These are phyloP conservation scores for Coelopa frigida DNA, from an alignment of 1,140 invertebrate genomes.

Conservation along the genomic window DNA sequence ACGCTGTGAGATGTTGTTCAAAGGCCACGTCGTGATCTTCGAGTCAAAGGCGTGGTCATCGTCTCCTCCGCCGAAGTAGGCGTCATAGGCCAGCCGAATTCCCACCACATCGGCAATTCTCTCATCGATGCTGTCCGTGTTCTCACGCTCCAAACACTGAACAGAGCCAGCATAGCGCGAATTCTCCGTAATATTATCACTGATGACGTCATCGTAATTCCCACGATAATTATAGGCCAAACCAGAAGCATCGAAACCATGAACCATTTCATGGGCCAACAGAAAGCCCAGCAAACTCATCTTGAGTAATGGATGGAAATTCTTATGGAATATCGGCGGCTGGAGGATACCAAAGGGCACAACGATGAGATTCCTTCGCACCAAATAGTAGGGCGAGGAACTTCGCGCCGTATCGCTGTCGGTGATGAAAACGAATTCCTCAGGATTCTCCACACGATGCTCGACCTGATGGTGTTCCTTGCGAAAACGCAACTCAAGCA, in stretches of 20 bases:
- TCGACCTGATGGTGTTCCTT: constrained; percentile 3
- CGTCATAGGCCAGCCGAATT: constrained; percentile 29
- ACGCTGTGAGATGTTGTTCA: too few species aligned
- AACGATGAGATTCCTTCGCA: constrained; percentile 19
- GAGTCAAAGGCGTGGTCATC: background rate
- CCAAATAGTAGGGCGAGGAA: constrained; percentile 19
- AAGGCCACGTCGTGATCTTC: too few species aligned
- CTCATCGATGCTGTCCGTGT: constrained; percentile 30
- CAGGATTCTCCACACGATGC: too few species aligned
- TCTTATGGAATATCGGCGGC: constrained; percentile 15
- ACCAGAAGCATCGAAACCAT: constrained; percentile 17
- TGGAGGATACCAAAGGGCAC: constrained; percentile 25
- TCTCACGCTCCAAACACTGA: constrained; percentile 17
- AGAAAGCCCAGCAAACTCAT: constrained; percentile 28
- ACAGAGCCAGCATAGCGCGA: background rate
- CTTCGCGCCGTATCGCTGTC: constrained; percentile 13
- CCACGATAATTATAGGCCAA: constrained; percentile 15
- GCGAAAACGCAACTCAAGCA: constrained; percentile 16
- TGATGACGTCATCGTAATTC: constrained; percentile 23
- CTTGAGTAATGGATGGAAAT: constrained; percentile 23
- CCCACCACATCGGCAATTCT: constrained; percentile 37
- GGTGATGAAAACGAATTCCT: constrained; percentile 12
- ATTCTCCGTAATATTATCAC: constrained; percentile 19
- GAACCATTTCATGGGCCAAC: constrained; percentile 25
- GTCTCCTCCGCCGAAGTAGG: constrained; percentile 18